These are phyloP conservation scores for Ypsolopha scabrella DNA, from an alignment of 2,888 invertebrate species.

Conservation along the genomic window DNA sequence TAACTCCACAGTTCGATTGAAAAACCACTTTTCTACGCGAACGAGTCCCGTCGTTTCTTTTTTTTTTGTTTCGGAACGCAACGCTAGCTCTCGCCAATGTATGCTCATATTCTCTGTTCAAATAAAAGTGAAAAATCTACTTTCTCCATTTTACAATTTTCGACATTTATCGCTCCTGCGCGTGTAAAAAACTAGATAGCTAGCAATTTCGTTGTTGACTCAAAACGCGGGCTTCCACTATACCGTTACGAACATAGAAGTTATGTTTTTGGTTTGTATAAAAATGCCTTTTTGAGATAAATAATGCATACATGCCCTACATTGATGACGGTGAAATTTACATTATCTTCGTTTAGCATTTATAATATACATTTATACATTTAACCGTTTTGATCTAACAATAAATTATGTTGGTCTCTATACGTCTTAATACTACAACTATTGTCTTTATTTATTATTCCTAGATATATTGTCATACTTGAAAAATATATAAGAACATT, in stretches of 20 bases:
- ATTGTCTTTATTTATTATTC: slow-evolving; percentile 28
- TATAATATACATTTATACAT: not conserved
- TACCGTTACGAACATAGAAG: not conserved
- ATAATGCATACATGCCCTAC: not conserved
- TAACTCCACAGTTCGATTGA: not conserved
- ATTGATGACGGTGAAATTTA: not conserved
- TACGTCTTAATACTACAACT: slow-evolving; percentile 25
- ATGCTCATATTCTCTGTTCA: not conserved
- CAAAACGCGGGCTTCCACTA: too few species aligned
- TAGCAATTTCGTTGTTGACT: too few species aligned
- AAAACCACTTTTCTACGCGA: slow-evolving; percentile 4
- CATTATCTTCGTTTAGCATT: not conserved
- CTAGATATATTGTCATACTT: slow-evolving; percentile 1
- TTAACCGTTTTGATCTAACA: not conserved
- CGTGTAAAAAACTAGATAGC: too few species aligned
- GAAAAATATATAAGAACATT: not conserved
- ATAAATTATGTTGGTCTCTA: slow-evolving; percentile 35
- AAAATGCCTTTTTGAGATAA: not conserved
- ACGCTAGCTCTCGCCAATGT: slow-evolving; percentile 1
- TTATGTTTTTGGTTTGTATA: not conserved
- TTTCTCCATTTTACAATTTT: not conserved
- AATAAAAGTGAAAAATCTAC: slow-evolving; percentile 1
- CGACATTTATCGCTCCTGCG: not conserved
- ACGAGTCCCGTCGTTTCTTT: not conserved
- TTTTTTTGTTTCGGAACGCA: slow-evolving; percentile 1